Evolutionary conservation across 2,113 vertebrate genomes (phyloP), one percentile per base, ranked within the genome.

Genomic region (Oryzias celebensis): DNA sequence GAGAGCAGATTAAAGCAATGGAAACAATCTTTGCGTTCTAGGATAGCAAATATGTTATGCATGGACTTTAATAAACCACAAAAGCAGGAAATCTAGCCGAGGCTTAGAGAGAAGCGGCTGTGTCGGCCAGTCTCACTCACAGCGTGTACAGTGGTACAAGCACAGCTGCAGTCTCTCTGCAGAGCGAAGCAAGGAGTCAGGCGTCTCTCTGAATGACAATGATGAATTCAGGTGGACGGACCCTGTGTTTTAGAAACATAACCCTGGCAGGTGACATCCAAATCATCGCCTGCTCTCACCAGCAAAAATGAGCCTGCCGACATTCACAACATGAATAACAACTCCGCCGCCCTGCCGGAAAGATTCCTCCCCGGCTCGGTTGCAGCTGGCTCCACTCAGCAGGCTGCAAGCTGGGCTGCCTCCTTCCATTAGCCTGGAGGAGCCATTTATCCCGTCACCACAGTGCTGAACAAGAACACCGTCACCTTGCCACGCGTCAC

Each of bases 291-390:
- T 42, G 16, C 43, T 83, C 68, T 64, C 20, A n/a, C 20, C 8
- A 4, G 56, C 62, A 56, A 45, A 82, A 79, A 88, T 75, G 71
- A 86, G 78, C 67, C 28, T 5, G 24, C 63, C 62, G 20, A 58
- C 75, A 84, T 85, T 90, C 81, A 65, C 73, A 71, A 80, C 75
- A 88, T 87, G 83, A 85, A 88, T 71, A 84, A 66, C 72, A 65
- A 71, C 73, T 62, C 62, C 3, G 53, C 63, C 45, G 58, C 73
- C 58, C 73, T 63, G 63, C 61, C 52, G 13, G 62, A 61, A 61
- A 60, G 68, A 48, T 48, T 65, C 71, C 62, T 62, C 55, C 67
- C 47, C 64, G 49, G 71, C 73, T 42, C 56, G 55, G 65, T 36
- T 85, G 42, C 78, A 79, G 85, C 85, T 87, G 86, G 78, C 82